Conservation (phyloP, 1,140 invertebrate genomes). For the Scaptomyza hsui region DNA sequence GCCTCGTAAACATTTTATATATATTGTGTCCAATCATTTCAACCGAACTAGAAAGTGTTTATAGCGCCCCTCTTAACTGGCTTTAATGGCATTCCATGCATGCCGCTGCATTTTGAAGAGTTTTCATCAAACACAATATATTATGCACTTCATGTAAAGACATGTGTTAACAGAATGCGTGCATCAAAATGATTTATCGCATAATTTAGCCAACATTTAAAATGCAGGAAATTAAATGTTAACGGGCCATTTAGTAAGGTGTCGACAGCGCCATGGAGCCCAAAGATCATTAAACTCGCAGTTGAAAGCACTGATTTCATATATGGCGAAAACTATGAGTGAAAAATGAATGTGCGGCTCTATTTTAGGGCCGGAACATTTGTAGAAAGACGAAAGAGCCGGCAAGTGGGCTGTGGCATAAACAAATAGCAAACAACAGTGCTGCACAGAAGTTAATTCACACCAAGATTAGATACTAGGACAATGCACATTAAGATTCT, state of each 20-base stretch:
- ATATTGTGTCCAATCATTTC: slow-evolving; percentile 56
- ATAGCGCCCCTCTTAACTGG: slow-evolving; percentile 10
- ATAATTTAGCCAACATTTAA: slow-evolving; percentile 62
- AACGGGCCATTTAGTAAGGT: slow-evolving; percentile 58
- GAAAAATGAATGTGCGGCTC: slow-evolving; percentile 52
- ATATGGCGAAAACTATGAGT: slow-evolving; percentile 60
- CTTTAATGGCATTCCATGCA: slow-evolving; percentile 39
- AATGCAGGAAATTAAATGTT: slow-evolving; percentile 44
- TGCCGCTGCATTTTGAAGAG: slow-evolving; percentile 51
- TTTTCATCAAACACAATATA: slow-evolving; percentile 28
- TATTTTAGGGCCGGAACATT: slow-evolving; percentile 51
- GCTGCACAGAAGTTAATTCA: slow-evolving; percentile 19
- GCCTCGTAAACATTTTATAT: slow-evolving; percentile 41
- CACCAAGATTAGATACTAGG: slow-evolving; percentile 2
- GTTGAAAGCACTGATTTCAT: slow-evolving; percentile 36
- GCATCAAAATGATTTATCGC: slow-evolving; percentile 70
- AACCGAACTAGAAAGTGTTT: slow-evolving; percentile 55
- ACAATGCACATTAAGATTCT: neutral
- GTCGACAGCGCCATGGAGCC: slow-evolving; percentile 51
- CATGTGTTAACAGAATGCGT: slow-evolving; percentile 44
- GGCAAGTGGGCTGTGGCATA: slow-evolving; percentile 41
- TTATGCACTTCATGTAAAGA: slow-evolving; percentile 13
- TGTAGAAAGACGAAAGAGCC: slow-evolving; percentile 44
- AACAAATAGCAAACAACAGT: slow-evolving; percentile 49
- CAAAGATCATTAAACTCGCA: slow-evolving; percentile 56